Percentiles rank a stretch among this genome's conserved stretches.
These are phyloP conservation scores for Gonocerus acuteangulatus DNA, from an alignment of 2,888 invertebrate genomes.

Conservation along the genomic window DNA sequence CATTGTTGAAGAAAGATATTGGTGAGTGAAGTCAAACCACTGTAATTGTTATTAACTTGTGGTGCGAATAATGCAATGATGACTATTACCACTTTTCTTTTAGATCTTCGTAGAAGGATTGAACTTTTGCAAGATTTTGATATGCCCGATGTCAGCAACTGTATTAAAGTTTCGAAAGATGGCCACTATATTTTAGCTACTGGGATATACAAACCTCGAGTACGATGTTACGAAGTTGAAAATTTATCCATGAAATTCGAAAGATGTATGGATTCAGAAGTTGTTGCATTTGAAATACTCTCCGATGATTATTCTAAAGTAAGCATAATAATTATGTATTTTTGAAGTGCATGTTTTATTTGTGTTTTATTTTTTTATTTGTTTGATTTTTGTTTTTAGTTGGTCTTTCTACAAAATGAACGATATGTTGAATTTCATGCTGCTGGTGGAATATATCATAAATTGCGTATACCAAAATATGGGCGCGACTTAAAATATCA, in stretches of 20 bases:
- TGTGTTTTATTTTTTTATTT: neutral
- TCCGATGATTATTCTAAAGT: constrained; percentile 96
- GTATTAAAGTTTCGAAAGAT: constrained; percentile 77
- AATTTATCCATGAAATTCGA: constrained; percentile 97
- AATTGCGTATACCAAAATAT: constrained; percentile 86
- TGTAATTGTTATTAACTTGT: no score
- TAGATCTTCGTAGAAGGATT: constrained; percentile 78
- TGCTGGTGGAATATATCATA: constrained; percentile 83
- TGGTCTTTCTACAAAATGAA: constrained; percentile 82
- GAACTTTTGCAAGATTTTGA: constrained; percentile 98
- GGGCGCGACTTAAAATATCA: constrained; percentile 92
- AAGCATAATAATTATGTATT: constrained; percentile 29
- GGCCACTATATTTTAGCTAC: constrained; percentile 86
- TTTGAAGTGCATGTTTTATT: neutral
- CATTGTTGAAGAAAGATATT: constrained; percentile 76
- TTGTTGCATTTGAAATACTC: constrained; percentile 83
- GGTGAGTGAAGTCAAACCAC: constrained; percentile 44
- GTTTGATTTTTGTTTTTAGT: constrained; percentile 49
- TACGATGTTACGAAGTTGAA: constrained; percentile 92
- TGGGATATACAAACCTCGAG: constrained; percentile 91
- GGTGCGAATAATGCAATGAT: no score
- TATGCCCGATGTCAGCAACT: constrained; percentile 90
- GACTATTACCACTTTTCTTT: no score
- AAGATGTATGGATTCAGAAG: constrained; percentile 93
- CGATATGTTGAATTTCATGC: constrained; percentile 93